Evolutionary conservation across 2,113 vertebrate species (phyloP), one percentile per base, ranked within the genome.

Genomic region (Hippolais icterina): DNA sequence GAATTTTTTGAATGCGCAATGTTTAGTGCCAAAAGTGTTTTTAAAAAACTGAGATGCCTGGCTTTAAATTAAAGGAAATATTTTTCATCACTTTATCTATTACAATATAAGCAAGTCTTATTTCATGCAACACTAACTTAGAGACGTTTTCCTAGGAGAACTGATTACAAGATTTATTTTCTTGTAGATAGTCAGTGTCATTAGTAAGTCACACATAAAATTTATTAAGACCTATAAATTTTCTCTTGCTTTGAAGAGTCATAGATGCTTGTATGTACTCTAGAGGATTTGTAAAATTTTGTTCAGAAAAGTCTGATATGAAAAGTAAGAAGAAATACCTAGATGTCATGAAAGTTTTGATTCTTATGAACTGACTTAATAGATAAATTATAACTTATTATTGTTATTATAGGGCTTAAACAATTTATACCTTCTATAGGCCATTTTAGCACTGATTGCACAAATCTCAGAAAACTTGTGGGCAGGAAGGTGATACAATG

Each of bases 91-190:
- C 65, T 91, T 23, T 85, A 87, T 84, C 33, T 41, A 47, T 35
- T 90, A 64, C 86, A 89, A 47, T 53, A 93, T n/a, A 33, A 95
- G 10, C 35, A 50, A 74, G 87, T 52, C 52, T 94, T 91, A 91
- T 92, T 97, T 96, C 81, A 94, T 64, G 33, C 80, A 95, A 84
- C 77, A 77, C 17, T 87, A 64, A 57, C 75, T 95, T 87, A 53
- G 19, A 82, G 78, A 91, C 78, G 12, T 4, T 75, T 85, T 89
- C 82, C n/a, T 90, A 66, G 49, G 65, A 93, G 88, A 96, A 75
- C 39, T 87, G 72, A 91, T 94, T 61, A 87, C 42, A 35, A 5
- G 83, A 91, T 93, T 94, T 92, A 50, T 94, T 96, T 97, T 92
- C 83, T 61, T 93, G 87, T 94, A 88, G 52, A 66, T 56, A 46